These are phyloP conservation scores for Buphagus erythrorhynchus DNA, from an alignment of 2,797 vertebrate genomes.

Conservation along the genomic window DNA sequence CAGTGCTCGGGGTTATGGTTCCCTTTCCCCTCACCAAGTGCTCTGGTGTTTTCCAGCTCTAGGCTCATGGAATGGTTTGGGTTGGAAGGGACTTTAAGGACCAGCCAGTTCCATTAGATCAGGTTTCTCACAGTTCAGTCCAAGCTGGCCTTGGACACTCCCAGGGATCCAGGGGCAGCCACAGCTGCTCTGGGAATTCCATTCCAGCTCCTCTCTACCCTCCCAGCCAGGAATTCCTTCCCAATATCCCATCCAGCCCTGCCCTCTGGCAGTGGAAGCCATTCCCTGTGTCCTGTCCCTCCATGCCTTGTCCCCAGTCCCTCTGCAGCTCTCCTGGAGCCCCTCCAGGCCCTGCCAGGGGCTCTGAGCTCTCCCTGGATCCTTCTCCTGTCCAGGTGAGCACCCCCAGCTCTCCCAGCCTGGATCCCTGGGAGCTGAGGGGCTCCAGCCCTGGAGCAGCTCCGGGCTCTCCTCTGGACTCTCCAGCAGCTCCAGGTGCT, in stretches of 20 bases:
- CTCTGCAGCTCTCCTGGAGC: not conserved
- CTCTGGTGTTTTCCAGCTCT: not conserved
- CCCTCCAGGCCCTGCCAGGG: not conserved
- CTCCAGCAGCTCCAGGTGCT: not conserved
- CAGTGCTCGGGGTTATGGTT: rapidly evolving
- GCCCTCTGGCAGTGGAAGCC: not conserved
- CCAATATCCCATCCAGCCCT: not conserved
- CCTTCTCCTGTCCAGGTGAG: rapidly evolving
- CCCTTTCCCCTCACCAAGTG: rapidly evolving
- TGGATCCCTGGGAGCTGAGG: not conserved
- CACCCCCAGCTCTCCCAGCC: not conserved
- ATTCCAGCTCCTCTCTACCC: too few relatives aligned
- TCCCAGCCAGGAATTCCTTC: not conserved
- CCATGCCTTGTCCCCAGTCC: not conserved
- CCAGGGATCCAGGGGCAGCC: not conserved
- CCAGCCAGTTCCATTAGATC: rapidly evolving
- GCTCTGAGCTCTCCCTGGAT: not conserved
- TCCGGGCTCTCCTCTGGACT: rapidly evolving
- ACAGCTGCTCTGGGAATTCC: not conserved
- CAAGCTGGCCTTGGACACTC: rapidly evolving
- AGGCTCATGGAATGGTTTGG: rapidly evolving
- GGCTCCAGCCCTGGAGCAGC: not conserved
- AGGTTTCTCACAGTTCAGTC: not conserved
- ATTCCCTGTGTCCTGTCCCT: not conserved
- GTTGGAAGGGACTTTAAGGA: not conserved